These are phyloP conservation scores for Rhaphigaster nebulosa DNA, from an alignment of 2,888 invertebrate species.

Conservation along the genomic window DNA sequence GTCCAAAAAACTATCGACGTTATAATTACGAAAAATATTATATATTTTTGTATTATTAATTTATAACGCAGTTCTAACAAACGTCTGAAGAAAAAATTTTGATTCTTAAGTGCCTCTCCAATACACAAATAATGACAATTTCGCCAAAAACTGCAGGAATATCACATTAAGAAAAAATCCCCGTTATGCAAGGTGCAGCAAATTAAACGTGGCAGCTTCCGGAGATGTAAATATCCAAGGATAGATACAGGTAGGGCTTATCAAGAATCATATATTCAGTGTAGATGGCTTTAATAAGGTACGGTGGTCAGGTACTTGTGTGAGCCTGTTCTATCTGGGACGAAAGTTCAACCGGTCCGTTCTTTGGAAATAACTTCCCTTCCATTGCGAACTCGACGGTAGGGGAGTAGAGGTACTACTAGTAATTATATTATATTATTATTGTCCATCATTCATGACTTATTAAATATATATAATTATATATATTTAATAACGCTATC, in stretches of 20 bases:
- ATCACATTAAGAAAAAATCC: too few relatives aligned
- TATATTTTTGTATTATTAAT: too few relatives aligned
- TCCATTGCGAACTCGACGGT: background rate
- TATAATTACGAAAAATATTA: too few relatives aligned
- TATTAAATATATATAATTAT: too few relatives aligned
- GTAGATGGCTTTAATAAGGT: conserved; percentile 1
- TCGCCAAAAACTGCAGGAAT: too few relatives aligned
- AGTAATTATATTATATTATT: background rate
- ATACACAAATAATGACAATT: too few relatives aligned
- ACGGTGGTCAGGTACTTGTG: conserved; percentile 26
- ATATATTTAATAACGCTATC: too few relatives aligned
- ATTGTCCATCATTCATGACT: too few relatives aligned
- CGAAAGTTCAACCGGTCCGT: conserved; percentile 45
- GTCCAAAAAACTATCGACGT: too few relatives aligned
- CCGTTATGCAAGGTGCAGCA: background rate
- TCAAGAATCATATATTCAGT: conserved; percentile 4
- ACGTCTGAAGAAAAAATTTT: too few relatives aligned
- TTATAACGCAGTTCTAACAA: too few relatives aligned
- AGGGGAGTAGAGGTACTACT: background rate
- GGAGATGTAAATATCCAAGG: background rate
- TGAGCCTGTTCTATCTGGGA: conserved; percentile 41
- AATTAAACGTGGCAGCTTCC: background rate
- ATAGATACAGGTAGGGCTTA: background rate
- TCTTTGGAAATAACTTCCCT: conserved; percentile 35
- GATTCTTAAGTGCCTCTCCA: too few relatives aligned